Conservation (phyloP, 2,113 vertebrate species). For the Mustelus asterias region DNA sequence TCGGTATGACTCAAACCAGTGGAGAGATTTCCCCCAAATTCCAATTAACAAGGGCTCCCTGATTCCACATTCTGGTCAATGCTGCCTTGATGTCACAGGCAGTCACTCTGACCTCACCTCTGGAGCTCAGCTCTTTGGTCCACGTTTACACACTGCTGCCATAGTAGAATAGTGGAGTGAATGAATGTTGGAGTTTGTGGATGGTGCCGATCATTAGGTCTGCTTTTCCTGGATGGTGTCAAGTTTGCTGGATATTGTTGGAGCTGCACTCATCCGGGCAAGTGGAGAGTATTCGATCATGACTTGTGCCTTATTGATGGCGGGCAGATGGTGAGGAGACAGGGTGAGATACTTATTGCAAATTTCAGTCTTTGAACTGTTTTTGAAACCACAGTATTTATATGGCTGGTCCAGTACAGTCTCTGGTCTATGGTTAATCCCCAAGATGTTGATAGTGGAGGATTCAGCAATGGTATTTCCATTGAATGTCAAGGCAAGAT, state of each 20-base stretch:
- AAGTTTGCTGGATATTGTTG: background rate
- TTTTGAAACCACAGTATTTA: background rate
- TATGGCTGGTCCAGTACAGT: background rate
- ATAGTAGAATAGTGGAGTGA: background rate
- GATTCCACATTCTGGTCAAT: too few species aligned
- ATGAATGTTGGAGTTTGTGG: background rate
- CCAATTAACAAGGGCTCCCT: too few species aligned
- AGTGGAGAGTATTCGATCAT: background rate
- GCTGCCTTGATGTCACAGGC: too few species aligned
- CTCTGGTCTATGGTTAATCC: background rate
- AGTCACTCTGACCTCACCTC: too few species aligned
- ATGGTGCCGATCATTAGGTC: background rate
- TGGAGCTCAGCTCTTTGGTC: too few species aligned
- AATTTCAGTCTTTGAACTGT: too few species aligned
- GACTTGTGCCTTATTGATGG: background rate
- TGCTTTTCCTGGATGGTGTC: background rate
- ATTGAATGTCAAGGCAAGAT: background rate
- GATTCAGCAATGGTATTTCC: background rate
- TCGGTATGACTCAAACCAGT: too few species aligned
- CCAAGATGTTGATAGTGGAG: background rate
- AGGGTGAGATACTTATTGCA: too few species aligned
- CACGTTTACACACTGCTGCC: background rate
- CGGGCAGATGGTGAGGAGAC: background rate
- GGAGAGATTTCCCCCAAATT: too few species aligned
- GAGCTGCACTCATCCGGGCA: background rate